Percentiles rank a stretch among this genome's conserved stretches.
phyloP scores from a whole-genome alignment of 1,140 invertebrate genomes.

The Cotesia chilonis region DNA sequence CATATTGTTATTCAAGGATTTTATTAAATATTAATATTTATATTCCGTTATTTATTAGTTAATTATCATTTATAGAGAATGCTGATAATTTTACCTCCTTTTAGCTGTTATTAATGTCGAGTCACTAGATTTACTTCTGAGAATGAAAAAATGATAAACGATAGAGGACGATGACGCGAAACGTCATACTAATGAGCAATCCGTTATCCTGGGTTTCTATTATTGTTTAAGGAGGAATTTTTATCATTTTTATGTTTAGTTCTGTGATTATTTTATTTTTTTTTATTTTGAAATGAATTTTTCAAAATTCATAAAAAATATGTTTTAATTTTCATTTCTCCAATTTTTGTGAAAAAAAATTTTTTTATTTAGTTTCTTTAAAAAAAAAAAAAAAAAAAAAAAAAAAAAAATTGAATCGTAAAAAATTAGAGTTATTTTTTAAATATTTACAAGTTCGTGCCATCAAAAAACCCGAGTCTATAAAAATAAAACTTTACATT shows the following conservation, averaged over 20 bases:
- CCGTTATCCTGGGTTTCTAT: slow-evolving; percentile 10
- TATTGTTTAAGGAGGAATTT: not conserved
- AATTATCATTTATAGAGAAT: not conserved
- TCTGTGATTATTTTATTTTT: no score
- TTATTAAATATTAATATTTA: not conserved
- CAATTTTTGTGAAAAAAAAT: no score
- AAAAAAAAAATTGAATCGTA: no score
- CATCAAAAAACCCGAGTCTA: no score
- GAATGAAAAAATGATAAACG: not conserved
- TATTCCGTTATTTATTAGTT: not conserved
- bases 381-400: no score
- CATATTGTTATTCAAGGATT: not conserved
- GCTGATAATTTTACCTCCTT: not conserved
- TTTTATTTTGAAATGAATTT: no score
- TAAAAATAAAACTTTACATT: no score
- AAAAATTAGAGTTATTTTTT: no score
- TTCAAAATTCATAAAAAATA: no score
- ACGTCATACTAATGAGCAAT: slow-evolving; percentile 12
- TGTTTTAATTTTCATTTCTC: no score
- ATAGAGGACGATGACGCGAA: slow-evolving; percentile 30
- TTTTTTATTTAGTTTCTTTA: no score
- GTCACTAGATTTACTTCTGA: not conserved
- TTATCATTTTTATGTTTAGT: not conserved
- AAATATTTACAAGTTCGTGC: no score
- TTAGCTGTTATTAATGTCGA: not conserved